Conservation (phyloP, 2,888 invertebrate genomes). For the Coelinius sp. region DNA sequence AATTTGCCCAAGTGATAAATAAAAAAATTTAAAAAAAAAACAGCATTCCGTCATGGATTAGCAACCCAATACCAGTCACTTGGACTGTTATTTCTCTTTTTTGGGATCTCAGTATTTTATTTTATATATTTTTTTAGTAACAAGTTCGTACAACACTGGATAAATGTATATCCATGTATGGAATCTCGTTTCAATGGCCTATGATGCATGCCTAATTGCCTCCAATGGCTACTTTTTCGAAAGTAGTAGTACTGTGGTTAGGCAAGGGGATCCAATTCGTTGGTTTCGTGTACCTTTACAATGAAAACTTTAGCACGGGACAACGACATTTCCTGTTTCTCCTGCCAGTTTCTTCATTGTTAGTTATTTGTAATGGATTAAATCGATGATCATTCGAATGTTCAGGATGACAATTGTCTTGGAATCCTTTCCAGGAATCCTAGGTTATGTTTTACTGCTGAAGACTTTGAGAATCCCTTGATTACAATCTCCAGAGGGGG, state of each 20-base stretch:
- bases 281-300: constrained; percentile 8
- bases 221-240: constrained; percentile 59
- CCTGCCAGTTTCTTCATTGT: neutral
- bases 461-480: neutral
- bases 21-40: no score
- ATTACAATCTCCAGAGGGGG: neutral
- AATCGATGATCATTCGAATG: neutral
- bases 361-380: neutral
- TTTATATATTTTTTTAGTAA: neutral
- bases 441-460: neutral
- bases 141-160: neutral
- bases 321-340: neutral
- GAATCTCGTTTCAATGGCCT: constrained; percentile 52
- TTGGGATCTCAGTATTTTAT: neutral
- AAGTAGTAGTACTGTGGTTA: constrained; percentile 51
- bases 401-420: no score
- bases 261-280: constrained; percentile 27
- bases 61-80: neutral
- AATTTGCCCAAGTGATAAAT: neutral
- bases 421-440: constrained; percentile 7
- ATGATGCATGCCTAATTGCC: constrained; percentile 63
- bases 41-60: neutral
- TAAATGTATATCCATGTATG: constrained; percentile 51
- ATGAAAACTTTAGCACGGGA: constrained; percentile 15
- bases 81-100: neutral